Conservation (phyloP, 2,797 vertebrate species). For the Gallinago nigripennis region DNA sequence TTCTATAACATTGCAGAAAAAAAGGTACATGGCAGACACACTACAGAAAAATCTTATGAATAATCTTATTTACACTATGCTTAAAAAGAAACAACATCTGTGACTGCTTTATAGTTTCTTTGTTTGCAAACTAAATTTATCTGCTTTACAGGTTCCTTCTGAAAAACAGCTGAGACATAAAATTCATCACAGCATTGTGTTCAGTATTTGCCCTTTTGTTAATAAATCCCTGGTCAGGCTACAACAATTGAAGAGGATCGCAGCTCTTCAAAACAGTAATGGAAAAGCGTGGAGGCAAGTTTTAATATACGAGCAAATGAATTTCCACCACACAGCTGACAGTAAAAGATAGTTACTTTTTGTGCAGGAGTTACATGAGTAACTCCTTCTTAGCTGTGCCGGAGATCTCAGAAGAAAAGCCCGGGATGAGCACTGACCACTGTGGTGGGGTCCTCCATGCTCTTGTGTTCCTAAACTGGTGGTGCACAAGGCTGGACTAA, state of each 20-base stretch:
- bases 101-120: slow-evolving; percentile 40
- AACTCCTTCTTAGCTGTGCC: not conserved
- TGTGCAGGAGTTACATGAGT: not conserved
- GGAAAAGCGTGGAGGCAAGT: not conserved
- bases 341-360: not conserved
- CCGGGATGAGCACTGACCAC: not conserved
- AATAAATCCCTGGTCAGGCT: not conserved
- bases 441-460: rapidly evolving
- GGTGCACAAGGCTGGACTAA: not conserved
- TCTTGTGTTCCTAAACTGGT: not conserved
- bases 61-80: slow-evolving; percentile 39
- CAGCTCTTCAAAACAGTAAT: not conserved
- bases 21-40: not conserved
- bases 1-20: not conserved
- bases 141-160: slow-evolving; percentile 15
- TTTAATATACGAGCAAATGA: not conserved
- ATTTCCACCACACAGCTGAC: not conserved
- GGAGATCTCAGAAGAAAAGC: not conserved
- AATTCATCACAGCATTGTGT: not conserved
- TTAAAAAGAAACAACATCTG: slow-evolving; percentile 45
- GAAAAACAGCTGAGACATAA: slow-evolving; percentile 13
- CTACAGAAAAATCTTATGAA: slow-evolving; percentile 45
- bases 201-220: not conserved
- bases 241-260: not conserved
- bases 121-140: slow-evolving; percentile 37